Percentiles rank a stretch among this genome's conserved stretches.
These are phyloP conservation scores for Drosophila mayri DNA, from an alignment of 1,140 invertebrate genomes.

Conservation along the genomic window DNA sequence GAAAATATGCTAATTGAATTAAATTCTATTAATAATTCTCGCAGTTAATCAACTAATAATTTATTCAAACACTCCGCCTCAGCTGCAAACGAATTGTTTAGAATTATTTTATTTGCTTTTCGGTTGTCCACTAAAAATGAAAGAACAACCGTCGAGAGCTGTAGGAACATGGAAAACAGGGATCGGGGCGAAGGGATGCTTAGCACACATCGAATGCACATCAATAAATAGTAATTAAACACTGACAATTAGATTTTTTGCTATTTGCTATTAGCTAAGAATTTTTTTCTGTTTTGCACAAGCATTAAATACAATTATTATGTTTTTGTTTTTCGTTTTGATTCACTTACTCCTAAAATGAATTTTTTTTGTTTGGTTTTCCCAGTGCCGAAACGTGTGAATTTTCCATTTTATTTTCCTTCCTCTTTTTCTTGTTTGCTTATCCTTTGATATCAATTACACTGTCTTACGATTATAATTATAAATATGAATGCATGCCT, in stretches of 20 bases:
- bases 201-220: slow-evolving; percentile 68
- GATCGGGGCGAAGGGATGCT: slow-evolving; percentile 20
- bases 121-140: slow-evolving; percentile 1
- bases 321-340: slow-evolving; percentile 37
- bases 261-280: slow-evolving; percentile 74
- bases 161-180: slow-evolving; percentile 28
- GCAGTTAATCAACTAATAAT: slow-evolving; percentile 60
- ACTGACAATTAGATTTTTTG: slow-evolving; percentile 79
- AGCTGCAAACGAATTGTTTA: slow-evolving; percentile 31
- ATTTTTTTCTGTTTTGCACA: slow-evolving; percentile 45
- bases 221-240: slow-evolving; percentile 77
- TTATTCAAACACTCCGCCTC: slow-evolving; percentile 51
- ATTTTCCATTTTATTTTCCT: slow-evolving; percentile 56
- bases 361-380: slow-evolving; percentile 58
- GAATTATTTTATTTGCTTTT: slow-evolving; percentile 25
- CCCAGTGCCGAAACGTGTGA: slow-evolving; percentile 71
- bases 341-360: slow-evolving; percentile 67
- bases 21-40: slow-evolving; percentile 70
- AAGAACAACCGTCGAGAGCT: slow-evolving; percentile 18
- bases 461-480: slow-evolving; percentile 55
- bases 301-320: slow-evolving; percentile 56
- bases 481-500: slow-evolving; percentile 56
- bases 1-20: slow-evolving; percentile 78
- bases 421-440: slow-evolving; percentile 6
- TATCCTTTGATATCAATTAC: slow-evolving; percentile 61